Percentiles rank a stretch among this genome's conserved stretches.
phyloP scores from a whole-genome alignment of 2,113 vertebrate genomes.

The Dunckerocampus dactyliophorus region DNA sequence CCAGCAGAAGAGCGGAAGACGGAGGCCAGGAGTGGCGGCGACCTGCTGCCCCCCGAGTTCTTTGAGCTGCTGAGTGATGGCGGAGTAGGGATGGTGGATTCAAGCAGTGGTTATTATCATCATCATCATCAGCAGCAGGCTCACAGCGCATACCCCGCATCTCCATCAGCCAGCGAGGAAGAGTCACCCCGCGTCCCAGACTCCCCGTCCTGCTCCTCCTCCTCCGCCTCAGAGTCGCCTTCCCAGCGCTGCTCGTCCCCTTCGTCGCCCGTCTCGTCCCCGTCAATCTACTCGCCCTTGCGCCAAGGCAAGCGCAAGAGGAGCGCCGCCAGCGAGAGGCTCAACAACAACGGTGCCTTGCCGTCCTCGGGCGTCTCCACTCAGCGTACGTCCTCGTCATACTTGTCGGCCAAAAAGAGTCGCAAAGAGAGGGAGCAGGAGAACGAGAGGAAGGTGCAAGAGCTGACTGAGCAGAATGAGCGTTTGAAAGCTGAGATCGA shows the following conservation, averaged over 20 bases:
- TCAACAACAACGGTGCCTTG: constrained; percentile 50
- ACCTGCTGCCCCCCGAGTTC: constrained; percentile 78
- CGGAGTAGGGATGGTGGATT: constrained; percentile 64
- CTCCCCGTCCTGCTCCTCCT: constrained; percentile 73
- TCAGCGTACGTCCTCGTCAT: constrained; percentile 49
- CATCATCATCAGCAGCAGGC: constrained; percentile 64
- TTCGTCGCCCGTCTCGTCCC: constrained; percentile 67
- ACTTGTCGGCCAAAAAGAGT: constrained; percentile 78
- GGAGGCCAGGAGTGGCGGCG: constrained; percentile 52
- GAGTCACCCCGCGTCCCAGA: constrained; percentile 71
- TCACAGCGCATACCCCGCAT: constrained; percentile 53
- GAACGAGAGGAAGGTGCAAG: constrained; percentile 80
- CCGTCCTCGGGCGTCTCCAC: constrained; percentile 55
- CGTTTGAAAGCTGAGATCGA: constrained; percentile 82
- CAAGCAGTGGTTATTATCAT: constrained; percentile 58
- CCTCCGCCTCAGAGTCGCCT: constrained; percentile 72
- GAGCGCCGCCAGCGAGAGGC: constrained; percentile 23
- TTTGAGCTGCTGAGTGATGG: constrained; percentile 78
- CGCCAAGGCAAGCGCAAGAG: constrained; percentile 70
- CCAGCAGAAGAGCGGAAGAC: constrained; percentile 63
- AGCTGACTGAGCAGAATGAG: constrained; percentile 85
- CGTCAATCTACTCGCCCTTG: constrained; percentile 53
- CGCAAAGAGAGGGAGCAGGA: constrained; percentile 82
- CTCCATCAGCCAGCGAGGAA: constrained; percentile 72
- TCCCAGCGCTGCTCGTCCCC: constrained; percentile 73